These are phyloP conservation scores for Callorhinus ursinus DNA, from an alignment of 2,113 vertebrate genomes.

Conservation along the genomic window DNA sequence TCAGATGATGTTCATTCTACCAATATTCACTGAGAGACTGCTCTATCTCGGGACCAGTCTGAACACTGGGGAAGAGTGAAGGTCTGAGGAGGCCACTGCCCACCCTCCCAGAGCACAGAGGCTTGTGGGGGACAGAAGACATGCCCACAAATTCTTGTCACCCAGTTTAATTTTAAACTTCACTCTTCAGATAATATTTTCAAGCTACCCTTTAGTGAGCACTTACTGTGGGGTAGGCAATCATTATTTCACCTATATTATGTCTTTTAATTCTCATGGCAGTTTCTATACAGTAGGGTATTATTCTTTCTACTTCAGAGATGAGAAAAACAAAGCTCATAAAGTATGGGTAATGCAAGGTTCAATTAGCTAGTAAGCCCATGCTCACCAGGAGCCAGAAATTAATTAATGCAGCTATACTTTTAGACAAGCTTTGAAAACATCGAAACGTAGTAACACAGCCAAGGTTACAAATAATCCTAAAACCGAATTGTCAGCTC, in stretches of 20 bases:
- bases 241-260: not conserved
- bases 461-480: not conserved
- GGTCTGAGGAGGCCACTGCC: not conserved
- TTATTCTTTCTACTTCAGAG: not conserved
- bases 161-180: not conserved
- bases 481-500: slow-evolving; percentile 20
- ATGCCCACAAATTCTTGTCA: not conserved
- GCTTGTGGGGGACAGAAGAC: not conserved
- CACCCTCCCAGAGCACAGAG: not conserved
- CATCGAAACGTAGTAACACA: not conserved
- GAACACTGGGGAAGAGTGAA: not conserved
- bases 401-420: not conserved
- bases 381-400: not conserved
- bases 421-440: slow-evolving; percentile 28
- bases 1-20: not conserved
- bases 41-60: not conserved
- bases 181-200: not conserved
- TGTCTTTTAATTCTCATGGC: not conserved
- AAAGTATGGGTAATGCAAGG: not conserved
- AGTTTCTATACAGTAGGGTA: not conserved
- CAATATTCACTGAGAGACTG: not conserved
- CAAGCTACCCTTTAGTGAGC: not conserved
- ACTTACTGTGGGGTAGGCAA: not conserved
- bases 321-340: not conserved
- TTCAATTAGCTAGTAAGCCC: not conserved